Conservation (phyloP, 2,888 invertebrate genomes). For the Tipula confusa region DNA sequence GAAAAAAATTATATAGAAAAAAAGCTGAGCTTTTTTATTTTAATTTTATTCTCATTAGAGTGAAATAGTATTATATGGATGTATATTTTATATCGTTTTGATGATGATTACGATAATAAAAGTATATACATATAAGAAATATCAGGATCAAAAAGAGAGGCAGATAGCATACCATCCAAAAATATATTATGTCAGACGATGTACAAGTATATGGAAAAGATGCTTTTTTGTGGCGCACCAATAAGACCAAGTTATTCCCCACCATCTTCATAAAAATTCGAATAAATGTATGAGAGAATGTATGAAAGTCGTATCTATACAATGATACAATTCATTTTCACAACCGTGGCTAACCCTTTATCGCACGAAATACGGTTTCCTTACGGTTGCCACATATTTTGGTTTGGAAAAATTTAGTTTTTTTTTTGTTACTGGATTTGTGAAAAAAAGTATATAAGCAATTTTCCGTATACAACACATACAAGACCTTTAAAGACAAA, state of each 20-base stretch:
- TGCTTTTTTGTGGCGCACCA: constrained; percentile 52
- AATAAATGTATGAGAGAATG: neutral
- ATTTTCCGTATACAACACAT: neutral
- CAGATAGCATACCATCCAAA: neutral
- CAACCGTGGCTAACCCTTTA: constrained; percentile 53
- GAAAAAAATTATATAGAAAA: neutral
- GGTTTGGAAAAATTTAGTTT: too few species aligned
- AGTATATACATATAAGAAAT: constrained; percentile 13
- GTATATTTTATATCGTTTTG: neutral
- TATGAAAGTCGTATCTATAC: neutral
- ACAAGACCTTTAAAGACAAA: neutral
- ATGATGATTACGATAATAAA: constrained; percentile 21
- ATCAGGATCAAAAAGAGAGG: too few species aligned
- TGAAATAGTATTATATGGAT: neutral
- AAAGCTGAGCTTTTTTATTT: constrained; percentile 10
- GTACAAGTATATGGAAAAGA: constrained; percentile 44
- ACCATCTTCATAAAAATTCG: constrained; percentile 35
- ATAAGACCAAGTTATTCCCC: constrained; percentile 52
- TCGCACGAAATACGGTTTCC: constrained; percentile 50
- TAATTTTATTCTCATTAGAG: neutral
- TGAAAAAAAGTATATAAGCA: neutral
- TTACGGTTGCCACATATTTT: constrained; percentile 53
- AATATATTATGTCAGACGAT: constrained; percentile 32
- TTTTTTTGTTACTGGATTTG: constrained; percentile 20
- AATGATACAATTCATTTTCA: constrained; percentile 37